These are phyloP conservation scores for Ennomos quercinarius DNA, from an alignment of 2,888 invertebrate species.

Conservation along the genomic window DNA sequence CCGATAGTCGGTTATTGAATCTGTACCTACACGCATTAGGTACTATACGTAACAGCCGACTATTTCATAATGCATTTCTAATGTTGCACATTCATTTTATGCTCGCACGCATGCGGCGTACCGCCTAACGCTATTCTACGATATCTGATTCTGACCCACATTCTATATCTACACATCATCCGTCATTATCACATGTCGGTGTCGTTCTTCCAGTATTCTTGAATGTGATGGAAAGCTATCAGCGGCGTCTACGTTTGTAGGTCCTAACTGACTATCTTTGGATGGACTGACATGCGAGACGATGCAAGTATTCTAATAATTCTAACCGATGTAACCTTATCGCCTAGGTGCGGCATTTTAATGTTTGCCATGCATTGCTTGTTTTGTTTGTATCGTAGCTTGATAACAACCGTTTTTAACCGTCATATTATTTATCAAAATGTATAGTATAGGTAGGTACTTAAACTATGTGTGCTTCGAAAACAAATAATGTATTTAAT, in stretches of 20 bases:
- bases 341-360: not conserved
- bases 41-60: slow-evolving; percentile 1
- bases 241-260: slow-evolving; percentile 24
- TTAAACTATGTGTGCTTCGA: slow-evolving; percentile 7
- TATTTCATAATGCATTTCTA: slow-evolving; percentile 58
- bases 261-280: not conserved
- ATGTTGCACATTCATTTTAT: slow-evolving; percentile 54
- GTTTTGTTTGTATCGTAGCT: too few species aligned
- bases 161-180: slow-evolving; percentile 67
- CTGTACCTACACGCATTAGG: slow-evolving; percentile 22
- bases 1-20: slow-evolving; percentile 45
- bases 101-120: slow-evolving; percentile 43
- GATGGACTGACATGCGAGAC: not conserved
- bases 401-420: too few species aligned
- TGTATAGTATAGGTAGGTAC: not conserved
- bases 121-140: slow-evolving; percentile 57
- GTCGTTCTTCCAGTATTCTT: slow-evolving; percentile 24
- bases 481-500: slow-evolving; percentile 30
- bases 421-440: too few species aligned
- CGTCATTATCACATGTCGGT: slow-evolving; percentile 49
- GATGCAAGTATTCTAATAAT: not conserved
- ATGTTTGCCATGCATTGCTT: not conserved
- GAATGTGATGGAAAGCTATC: slow-evolving; percentile 31
- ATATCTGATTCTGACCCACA: slow-evolving; percentile 74
- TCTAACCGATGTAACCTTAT: not conserved